Evolutionary conservation across 1,140 invertebrate genomes (phyloP).

Genomic region (Phocides pigmalion): DNA sequence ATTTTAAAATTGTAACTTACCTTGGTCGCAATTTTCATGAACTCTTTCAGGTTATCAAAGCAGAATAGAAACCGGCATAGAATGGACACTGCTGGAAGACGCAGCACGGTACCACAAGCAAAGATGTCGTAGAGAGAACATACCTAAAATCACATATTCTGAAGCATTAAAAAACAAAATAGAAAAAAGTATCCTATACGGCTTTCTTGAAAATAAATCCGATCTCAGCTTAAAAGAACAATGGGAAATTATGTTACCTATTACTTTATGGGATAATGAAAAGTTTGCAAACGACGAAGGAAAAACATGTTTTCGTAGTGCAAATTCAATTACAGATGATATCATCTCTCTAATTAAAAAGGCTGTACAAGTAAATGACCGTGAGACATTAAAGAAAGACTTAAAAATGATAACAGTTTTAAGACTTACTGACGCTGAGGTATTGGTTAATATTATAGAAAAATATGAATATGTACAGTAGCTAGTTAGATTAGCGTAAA

Average conservation of each 20-base stretch:
- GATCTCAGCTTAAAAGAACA: constrained; percentile 60
- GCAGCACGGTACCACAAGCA: constrained; percentile 54
- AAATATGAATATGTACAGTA: too few species aligned
- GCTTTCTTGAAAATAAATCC: constrained; percentile 62
- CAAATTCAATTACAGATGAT: constrained; percentile 68
- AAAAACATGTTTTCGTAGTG: constrained; percentile 59
- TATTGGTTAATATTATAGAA: constrained; percentile 32
- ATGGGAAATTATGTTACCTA: constrained; percentile 66
- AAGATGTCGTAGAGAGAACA: constrained; percentile 39
- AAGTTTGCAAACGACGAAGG: constrained; percentile 67
- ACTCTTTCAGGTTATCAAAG: constrained; percentile 59
- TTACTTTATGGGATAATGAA: constrained; percentile 69
- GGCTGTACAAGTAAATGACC: constrained; percentile 52
- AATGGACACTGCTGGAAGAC: constrained; percentile 60
- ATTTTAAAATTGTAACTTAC: too few species aligned
- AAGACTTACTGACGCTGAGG: constrained; percentile 63
- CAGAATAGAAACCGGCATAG: constrained; percentile 64
- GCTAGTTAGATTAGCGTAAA: too few species aligned
- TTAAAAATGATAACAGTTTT: constrained; percentile 56
- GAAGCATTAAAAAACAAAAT: constrained; percentile 65
- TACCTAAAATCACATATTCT: constrained; percentile 52
- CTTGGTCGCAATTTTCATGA: too few species aligned
- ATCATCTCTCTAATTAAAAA: constrained; percentile 61
- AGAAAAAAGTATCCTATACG: constrained; percentile 57
- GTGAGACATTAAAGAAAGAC: constrained; percentile 53